Conservation (phyloP, 2,113 vertebrate species). For the Xyrauchen texanus region DNA sequence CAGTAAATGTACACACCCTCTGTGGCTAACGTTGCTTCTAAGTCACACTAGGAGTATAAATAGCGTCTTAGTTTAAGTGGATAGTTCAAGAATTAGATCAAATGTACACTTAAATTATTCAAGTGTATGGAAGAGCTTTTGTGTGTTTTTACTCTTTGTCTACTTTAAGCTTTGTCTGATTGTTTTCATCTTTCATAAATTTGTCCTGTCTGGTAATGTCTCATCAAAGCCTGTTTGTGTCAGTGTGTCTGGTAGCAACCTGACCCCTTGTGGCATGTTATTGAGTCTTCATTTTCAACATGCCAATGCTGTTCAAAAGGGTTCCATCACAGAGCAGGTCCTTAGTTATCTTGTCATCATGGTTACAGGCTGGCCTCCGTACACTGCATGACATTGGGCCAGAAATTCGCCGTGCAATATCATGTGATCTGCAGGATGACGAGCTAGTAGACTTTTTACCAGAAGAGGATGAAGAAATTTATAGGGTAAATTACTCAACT, state of each 20-base stretch:
- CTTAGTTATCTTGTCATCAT: conserved; percentile 82
- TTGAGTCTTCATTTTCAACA: too few species aligned
- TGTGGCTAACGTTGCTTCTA: too few species aligned
- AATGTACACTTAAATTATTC: too few species aligned
- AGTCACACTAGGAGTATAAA: too few species aligned
- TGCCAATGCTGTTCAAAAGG: conserved; percentile 23
- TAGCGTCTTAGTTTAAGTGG: not conserved
- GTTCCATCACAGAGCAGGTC: conserved; percentile 51
- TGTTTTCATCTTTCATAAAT: conserved; percentile 65
- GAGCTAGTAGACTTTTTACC: conserved; percentile 93
- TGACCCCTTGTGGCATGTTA: conserved; percentile 38
- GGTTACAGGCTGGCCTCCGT: conserved; percentile 97
- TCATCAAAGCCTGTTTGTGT: conserved; percentile 57
- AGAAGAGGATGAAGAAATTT: conserved; percentile 95
- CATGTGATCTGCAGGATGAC: conserved; percentile 99
- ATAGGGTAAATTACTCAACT: conserved; percentile 87
- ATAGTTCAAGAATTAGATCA: not conserved
- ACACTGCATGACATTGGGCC: conserved; percentile 99
- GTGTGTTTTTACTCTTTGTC: conserved; percentile 45
- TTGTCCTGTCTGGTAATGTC: conserved; percentile 51
- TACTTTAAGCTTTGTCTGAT: too few species aligned
- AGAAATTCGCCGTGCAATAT: conserved; percentile 99
- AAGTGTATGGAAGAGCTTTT: not conserved
- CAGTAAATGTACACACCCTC: too few species aligned
- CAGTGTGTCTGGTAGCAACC: conserved; percentile 14